phyloP scores from a whole-genome alignment of 2,113 vertebrate species.

The Rana temporaria region DNA sequence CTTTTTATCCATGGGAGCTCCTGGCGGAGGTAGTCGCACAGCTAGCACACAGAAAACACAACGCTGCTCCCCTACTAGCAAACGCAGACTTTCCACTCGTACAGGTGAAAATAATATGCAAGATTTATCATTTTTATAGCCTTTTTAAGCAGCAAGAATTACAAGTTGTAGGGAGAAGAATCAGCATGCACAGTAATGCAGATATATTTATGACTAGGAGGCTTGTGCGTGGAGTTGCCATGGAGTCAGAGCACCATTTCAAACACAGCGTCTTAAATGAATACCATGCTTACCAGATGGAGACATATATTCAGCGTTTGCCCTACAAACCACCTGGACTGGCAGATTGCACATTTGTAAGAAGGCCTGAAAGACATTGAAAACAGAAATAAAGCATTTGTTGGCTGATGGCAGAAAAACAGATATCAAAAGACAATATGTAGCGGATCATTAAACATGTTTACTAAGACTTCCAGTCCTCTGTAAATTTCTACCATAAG shows the following conservation, averaged over 20 bases:
- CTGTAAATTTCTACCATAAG: constrained; percentile 35
- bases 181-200: constrained; percentile 34
- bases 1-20: constrained; percentile 2
- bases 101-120: constrained; percentile 39
- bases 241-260: constrained; percentile 67
- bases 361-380: constrained; percentile 76
- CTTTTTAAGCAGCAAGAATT: constrained; percentile 42
- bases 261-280: constrained; percentile 67
- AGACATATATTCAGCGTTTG: constrained; percentile 84
- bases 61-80: not conserved
- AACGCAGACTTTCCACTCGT: constrained; percentile 6
- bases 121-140: constrained; percentile 53
- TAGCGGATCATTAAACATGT: constrained; percentile 43
- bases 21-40: constrained; percentile 21
- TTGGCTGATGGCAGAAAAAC: constrained; percentile 58
- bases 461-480: constrained; percentile 25
- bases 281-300: constrained; percentile 86
- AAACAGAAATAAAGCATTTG: constrained; percentile 58
- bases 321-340: constrained; percentile 81
- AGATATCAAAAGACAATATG: constrained; percentile 46
- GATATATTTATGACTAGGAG: constrained; percentile 58
- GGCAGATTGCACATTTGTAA: constrained; percentile 89
- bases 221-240: constrained; percentile 72
- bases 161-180: constrained; percentile 34
- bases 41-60: not conserved